Evolutionary conservation across 2,113 vertebrate genomes (phyloP), one percentile per base, ranked within the genome.

Genomic region (Trinectes maculatus): DNA sequence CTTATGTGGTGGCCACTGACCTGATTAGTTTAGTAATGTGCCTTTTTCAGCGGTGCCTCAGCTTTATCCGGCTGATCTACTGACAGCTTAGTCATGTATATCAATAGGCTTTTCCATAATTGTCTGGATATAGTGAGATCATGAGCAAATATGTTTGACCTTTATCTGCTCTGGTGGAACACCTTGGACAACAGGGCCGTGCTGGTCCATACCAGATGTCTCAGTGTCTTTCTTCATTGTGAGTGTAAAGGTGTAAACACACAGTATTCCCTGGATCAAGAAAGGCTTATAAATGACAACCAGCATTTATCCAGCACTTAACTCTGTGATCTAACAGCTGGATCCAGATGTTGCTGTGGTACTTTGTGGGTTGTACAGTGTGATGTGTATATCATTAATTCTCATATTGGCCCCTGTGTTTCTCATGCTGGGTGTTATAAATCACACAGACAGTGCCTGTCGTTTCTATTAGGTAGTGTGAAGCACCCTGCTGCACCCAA

Each of bases 281-380:
- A 63, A 13, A 47, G 33, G 25, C 60, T 34, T 13, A 42, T 54
- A 54, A 46, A 51, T 21, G 25, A 36, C 33, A 51, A 49, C 47
- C 47, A 68, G 56, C 28, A 53, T 65, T 70, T 31, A 70, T 28
- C 55, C 55, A 42, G 48, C 33, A 16, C n/a, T 6, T 34, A 7
- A 19, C 51, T 60, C 21, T 79, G 68, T 67, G 57, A 76, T 83
- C 48, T 21, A 15, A 4, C 52, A 12, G 0, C 0, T 29, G 42
- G 15, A 9, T 70, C 63, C 59, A 80, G 77, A 76, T 83, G 81
- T 69, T 49, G 58, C 22, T 69, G 8, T 10, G 18, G 21, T 29
- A 33, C 49, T 29, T 31, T 11, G 4, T 52, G 47, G 15, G 39
- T 55, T 71, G 65, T 21, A 12, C 11, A 31, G 29, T 24, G 16